Conservation (phyloP, 2,888 invertebrate genomes). For the Caenorhabditis virilis region DNA sequence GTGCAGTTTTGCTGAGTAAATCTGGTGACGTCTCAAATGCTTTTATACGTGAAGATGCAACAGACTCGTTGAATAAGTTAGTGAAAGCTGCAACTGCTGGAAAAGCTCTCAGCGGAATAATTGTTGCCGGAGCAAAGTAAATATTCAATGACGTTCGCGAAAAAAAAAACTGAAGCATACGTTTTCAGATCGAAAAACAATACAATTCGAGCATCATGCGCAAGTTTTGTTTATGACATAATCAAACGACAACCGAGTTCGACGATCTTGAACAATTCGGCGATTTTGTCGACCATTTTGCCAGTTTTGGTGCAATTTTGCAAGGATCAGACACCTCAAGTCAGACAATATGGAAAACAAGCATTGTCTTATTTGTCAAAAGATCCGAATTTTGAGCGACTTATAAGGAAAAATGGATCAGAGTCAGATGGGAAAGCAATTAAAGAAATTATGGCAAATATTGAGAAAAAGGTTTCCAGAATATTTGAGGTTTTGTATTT, state of each 20-base stretch:
- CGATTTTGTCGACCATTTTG: conserved; percentile 25
- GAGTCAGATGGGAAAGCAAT: conserved; percentile 40
- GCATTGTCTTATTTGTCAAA: conserved; percentile 39
- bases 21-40: conserved; percentile 84
- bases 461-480: too few relatives aligned
- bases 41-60: conserved; percentile 87
- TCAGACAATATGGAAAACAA: conserved; percentile 44
- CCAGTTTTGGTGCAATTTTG: conserved; percentile 40
- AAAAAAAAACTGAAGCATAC: background rate
- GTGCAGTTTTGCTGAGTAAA: conserved; percentile 50
- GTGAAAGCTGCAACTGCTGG: conserved; percentile 78
- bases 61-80: conserved; percentile 81
- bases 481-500: too few relatives aligned
- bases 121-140: conserved; percentile 68
- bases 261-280: conserved; percentile 72
- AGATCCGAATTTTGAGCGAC: conserved; percentile 47
- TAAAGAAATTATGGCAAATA: conserved; percentile 38
- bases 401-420: conserved; percentile 39
- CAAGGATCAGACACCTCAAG: conserved; percentile 47
- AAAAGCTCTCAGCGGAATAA: conserved; percentile 69
- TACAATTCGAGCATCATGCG: conserved; percentile 83
- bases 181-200: conserved; percentile 80
- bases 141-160: too few relatives aligned
- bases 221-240: conserved; percentile 76
- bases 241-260: conserved; percentile 77